Conservation (phyloP, 2,888 invertebrate genomes). For the Heliconius ethilla region DNA sequence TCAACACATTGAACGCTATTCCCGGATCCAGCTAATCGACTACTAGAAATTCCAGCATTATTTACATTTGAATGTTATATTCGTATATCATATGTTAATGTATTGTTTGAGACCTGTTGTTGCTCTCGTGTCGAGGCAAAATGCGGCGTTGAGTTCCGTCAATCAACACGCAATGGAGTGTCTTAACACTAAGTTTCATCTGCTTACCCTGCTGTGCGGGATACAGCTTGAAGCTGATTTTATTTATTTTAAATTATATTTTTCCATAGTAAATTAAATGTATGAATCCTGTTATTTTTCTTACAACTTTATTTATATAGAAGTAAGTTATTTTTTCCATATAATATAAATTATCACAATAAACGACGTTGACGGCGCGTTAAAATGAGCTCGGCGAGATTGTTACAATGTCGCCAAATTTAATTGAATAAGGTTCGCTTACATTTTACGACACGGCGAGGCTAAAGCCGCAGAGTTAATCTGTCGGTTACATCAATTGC, state of each 20-base stretch:
- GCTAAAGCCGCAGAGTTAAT: constrained; percentile 75
- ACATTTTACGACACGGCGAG: constrained; percentile 75
- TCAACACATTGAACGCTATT: constrained; percentile 48
- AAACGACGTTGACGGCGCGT: constrained; percentile 62
- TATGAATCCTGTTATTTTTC: background rate
- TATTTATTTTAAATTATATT: background rate
- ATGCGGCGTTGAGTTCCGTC: no score
- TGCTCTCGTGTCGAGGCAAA: no score
- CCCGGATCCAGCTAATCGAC: constrained; percentile 46
- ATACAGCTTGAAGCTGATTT: no score
- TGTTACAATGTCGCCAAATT: constrained; percentile 78
- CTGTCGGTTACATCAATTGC: constrained; percentile 77
- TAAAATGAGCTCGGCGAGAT: constrained; percentile 73
- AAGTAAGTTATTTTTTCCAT: constrained; percentile 30
- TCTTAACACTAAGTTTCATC: no score
- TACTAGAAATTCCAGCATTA: constrained; percentile 42
- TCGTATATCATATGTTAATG: constrained; percentile 14
- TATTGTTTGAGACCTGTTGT: no score
- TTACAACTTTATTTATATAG: background rate
- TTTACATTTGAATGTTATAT: constrained; percentile 38
- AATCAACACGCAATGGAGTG: no score
- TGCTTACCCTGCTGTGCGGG: no score
- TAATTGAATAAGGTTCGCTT: constrained; percentile 80
- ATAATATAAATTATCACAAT: constrained; percentile 59
- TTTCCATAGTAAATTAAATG: background rate